Evolutionary conservation across 2,113 vertebrate genomes (phyloP), one percentile per base, ranked within the genome.

Genomic region (Sigmodon hispidus): DNA sequence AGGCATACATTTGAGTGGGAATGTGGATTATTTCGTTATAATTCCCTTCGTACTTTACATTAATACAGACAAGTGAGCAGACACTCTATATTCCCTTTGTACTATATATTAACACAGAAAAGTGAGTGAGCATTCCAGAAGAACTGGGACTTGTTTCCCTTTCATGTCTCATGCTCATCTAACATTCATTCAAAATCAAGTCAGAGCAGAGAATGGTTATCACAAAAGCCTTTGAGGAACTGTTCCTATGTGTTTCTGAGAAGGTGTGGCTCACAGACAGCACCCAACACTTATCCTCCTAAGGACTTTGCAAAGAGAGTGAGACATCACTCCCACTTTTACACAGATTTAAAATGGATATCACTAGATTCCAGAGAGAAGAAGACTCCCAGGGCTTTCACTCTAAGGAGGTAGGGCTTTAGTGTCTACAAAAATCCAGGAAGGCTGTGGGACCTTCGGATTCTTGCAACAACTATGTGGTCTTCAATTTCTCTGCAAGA

Each of bases 41-140:
- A 69, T 80, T 69, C 6, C 69, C 80, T 83, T 89, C 89, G n/a
- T 26, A 67, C 69, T 87, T 93, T 79, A 89, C 50, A 79, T 93
- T 76, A 55, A 70, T 15, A 52, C 15, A 79, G 48, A 52, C 48
- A 29, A 65, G 17, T 65, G 29, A 65, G 26, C 2, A 11, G n/a
- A n/a, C n/a, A n/a, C n/a, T n/a, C n/a, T n/a, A n/a, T n/a, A n/a
- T n/a, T n/a, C n/a, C n/a, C n/a, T n/a, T n/a, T n/a, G n/a, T 34
- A 65, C 73, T 87, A 92, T 77, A 92, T 55, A 86, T 92, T 75
- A 52, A 69, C 40, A 48, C 9, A 75, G 73, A 75, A n/a, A n/a
- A n/a, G n/a, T 65, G 43, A 65, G 17, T 65, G 29, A 65, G 26
- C 2, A 11, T 16, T 87, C 45, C 50, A 3, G 48, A 75, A 72